phyloP scores from a whole-genome alignment of 2,797 vertebrate genomes.

The Rhincodon typus region DNA sequence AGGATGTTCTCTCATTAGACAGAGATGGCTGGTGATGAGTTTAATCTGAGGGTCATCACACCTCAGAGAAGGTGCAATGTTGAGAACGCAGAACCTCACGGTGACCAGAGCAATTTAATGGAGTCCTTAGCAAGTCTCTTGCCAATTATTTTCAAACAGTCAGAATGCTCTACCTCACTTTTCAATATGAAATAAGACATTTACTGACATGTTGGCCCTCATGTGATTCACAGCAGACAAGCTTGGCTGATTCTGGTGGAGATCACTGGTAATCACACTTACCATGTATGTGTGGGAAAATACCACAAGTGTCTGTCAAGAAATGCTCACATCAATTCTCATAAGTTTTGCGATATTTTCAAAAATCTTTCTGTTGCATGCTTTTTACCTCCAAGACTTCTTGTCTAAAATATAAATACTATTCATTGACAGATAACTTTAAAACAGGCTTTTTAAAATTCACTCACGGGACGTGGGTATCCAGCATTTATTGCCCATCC shows the following conservation, averaged over 20 bases:
- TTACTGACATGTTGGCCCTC: neutral
- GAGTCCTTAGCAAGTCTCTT: neutral
- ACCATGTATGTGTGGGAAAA: neutral
- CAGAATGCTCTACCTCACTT: neutral
- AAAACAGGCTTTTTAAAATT: too few species aligned
- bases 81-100: too few species aligned
- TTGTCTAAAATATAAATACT: neutral
- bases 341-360: neutral
- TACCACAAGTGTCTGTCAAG: too few species aligned
- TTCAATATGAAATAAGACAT: neutral
- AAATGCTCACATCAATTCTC: neutral
- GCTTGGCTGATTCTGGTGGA: neutral
- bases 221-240: neutral
- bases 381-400: too few species aligned
- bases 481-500: too few species aligned
- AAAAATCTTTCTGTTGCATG: neutral
- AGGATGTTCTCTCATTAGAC: too few species aligned
- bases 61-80: too few species aligned
- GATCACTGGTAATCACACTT: neutral
- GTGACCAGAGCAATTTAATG: neutral
- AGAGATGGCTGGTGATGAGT: too few species aligned
- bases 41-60: too few species aligned
- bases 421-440: neutral
- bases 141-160: neutral
- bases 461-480: too few species aligned